A percentile compares a stretch with the other conserved stretches of the same genome.
phyloP scores from a whole-genome alignment of 2,797 vertebrate species.

The Chiloscyllium punctatum region DNA sequence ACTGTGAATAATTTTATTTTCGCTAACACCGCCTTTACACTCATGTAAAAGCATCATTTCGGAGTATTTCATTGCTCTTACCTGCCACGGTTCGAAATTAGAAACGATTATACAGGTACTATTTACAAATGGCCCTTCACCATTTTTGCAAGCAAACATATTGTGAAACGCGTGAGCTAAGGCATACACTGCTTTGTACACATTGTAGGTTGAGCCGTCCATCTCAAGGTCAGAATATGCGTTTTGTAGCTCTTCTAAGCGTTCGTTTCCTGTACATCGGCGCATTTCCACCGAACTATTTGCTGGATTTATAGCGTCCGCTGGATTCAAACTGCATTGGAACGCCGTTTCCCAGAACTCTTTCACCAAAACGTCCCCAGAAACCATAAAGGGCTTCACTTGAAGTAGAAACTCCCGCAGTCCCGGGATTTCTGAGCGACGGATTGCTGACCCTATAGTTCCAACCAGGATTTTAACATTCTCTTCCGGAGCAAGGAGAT shows the following conservation, averaged over 20 bases:
- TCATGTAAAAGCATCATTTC: neutral
- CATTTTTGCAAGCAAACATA: slow-evolving; percentile 55
- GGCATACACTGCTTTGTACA: slow-evolving; percentile 69
- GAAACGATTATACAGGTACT: slow-evolving; percentile 54
- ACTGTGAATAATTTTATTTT: too few relatives aligned
- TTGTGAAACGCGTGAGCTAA: slow-evolving; percentile 59
- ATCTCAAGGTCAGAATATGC: slow-evolving; percentile 64
- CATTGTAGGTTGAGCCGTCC: slow-evolving; percentile 61
- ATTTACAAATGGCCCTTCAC: slow-evolving; percentile 57
- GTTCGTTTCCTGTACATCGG: slow-evolving; percentile 57
- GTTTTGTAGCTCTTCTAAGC: slow-evolving; percentile 50
- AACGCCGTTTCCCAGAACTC: slow-evolving; percentile 66
- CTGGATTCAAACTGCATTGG: slow-evolving; percentile 50
- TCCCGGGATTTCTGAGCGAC: slow-evolving; percentile 60
- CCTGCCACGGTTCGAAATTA: slow-evolving; percentile 64
- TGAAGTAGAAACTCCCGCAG: slow-evolving; percentile 57
- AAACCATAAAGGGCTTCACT: slow-evolving; percentile 53
- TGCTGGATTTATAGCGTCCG: slow-evolving; percentile 24
- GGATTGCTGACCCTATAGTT: slow-evolving; percentile 61
- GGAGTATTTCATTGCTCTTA: slow-evolving; percentile 39
- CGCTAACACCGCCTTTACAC: too few relatives aligned
- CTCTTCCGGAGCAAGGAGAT: slow-evolving; percentile 52
- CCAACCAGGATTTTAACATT: slow-evolving; percentile 62
- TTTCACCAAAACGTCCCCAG: slow-evolving; percentile 57
- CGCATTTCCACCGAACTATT: neutral